Conservation (phyloP, 2,797 vertebrate species). For the Gobio occitaniae region DNA sequence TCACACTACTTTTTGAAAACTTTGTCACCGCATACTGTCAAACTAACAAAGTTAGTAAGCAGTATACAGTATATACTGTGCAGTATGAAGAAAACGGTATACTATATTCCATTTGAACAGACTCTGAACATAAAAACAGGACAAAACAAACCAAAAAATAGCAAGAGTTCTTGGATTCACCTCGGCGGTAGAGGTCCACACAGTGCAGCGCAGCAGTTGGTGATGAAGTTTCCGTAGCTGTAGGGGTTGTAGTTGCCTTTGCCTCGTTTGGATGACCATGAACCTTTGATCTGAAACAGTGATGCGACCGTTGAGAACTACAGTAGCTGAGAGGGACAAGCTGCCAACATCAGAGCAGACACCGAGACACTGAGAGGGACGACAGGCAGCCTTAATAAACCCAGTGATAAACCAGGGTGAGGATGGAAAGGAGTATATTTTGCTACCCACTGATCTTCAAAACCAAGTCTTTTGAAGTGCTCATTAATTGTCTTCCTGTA, state of each 20-base stretch:
- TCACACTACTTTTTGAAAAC: not conserved
- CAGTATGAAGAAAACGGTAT: not conserved
- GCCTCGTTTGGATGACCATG: slow-evolving; percentile 93
- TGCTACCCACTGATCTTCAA: not conserved
- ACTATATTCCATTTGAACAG: not conserved
- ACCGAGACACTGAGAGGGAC: slow-evolving; percentile 13
- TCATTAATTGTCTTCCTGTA: slow-evolving; percentile 11
- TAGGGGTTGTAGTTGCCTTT: slow-evolving; percentile 96
- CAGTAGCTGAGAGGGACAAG: slow-evolving; percentile 33
- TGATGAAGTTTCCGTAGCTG: slow-evolving; percentile 91
- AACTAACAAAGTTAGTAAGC: not conserved
- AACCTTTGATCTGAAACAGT: slow-evolving; percentile 89
- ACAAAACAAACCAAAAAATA: not conserved
- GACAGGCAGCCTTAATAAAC: not conserved
- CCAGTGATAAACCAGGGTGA: not conserved
- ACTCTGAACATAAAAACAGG: not conserved
- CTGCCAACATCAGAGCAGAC: slow-evolving; percentile 20
- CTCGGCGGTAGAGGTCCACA: slow-evolving; percentile 93
- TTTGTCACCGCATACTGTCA: not conserved
- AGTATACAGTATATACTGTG: not conserved
- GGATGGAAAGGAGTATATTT: slow-evolving; percentile 3
- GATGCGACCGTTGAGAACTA: slow-evolving; percentile 24
- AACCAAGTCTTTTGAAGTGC: slow-evolving; percentile 24
- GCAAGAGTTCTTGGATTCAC: slow-evolving; percentile 69
- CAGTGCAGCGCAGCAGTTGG: slow-evolving; percentile 91